Evolutionary conservation across 2,888 invertebrate species (phyloP), one percentile per base, ranked within the genome.

Genomic region (Amphiduros pacificus): DNA sequence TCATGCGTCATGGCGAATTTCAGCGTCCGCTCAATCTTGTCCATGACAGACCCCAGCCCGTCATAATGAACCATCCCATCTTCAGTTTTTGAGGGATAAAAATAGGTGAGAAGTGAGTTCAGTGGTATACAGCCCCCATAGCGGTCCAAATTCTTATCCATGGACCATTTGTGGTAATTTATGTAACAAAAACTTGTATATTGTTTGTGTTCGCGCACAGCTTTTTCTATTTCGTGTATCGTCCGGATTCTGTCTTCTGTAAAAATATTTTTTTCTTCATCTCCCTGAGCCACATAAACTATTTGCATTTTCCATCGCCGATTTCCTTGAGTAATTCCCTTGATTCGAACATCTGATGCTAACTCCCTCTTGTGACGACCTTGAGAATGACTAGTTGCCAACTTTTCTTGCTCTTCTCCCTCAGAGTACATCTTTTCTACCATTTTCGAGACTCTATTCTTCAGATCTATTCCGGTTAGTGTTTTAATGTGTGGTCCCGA

Each of bases 101-200:
- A 77, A 61, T 77, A 78, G 26, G 77, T 74, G 55, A 79, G 52
- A 1, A 79, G 61, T 14, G 77, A 77, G 61, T 78, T 78, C 4
- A 76, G 65, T 3, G 79, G 79, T 14, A 74, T 72, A 65, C 79
- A 79, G 22, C 72, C 73, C 27, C 72, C 66, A 54, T 70, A 53
- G 9, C 40, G 27, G 66, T 0, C 64, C 61, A 28, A 64, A 55
- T 9, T 75, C 58, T 0, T 72, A 55, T 20, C 63, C 55, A 2
- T 62, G 56, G 41, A 17, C 11, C 29, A 29, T 11, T 50, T 59
- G 32, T 26, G 22, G 20, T 61, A 64, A 50, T 76, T 72, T 56
- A 74, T 74, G 27, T 68, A 71, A 64, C 79, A 79, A 56, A 75
- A 78, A 20, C 78, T 66, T n/a, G 63, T 41, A 63, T 72, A 79